Percentiles rank a stretch among this genome's conserved stretches.
These are phyloP conservation scores for Hydropsyche tenuis DNA, from an alignment of 1,140 invertebrate genomes.

Conservation along the genomic window DNA sequence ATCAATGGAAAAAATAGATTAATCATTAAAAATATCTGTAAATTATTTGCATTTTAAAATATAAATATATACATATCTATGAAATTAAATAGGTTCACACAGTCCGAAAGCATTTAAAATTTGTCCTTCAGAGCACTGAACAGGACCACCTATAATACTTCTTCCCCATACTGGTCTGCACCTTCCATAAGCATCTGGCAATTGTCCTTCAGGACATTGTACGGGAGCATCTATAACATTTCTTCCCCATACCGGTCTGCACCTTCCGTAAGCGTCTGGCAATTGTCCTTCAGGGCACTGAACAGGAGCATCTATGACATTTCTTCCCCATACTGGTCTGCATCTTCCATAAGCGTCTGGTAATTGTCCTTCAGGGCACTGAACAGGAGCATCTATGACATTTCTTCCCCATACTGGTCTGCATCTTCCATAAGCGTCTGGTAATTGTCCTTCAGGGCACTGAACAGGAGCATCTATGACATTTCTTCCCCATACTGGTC, in stretches of 20 bases:
- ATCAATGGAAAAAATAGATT: too few relatives aligned
- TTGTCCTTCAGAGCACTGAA: slow-evolving; percentile 35
- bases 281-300: not conserved
- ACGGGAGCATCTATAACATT: slow-evolving; percentile 42
- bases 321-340: not conserved
- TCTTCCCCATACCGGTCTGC: not conserved
- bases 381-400: not conserved
- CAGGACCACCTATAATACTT: slow-evolving; percentile 17
- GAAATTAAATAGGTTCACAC: not conserved
- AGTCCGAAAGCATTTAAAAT: slow-evolving; percentile 24
- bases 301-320: not conserved
- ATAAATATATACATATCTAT: not conserved
- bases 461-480: slow-evolving; percentile 30
- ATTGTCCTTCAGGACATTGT: slow-evolving; percentile 44
- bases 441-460: slow-evolving; percentile 32
- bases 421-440: not conserved
- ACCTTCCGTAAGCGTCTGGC: not conserved
- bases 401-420: not conserved
- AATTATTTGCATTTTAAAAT: too few relatives aligned
- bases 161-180: slow-evolving; percentile 39
- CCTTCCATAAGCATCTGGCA: slow-evolving; percentile 42
- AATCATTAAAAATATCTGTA: too few relatives aligned
- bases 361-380: not conserved
- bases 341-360: not conserved
- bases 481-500: slow-evolving; percentile 26